phyloP scores from a whole-genome alignment of 2,888 invertebrate genomes.

The Argynnis bischoffii region DNA sequence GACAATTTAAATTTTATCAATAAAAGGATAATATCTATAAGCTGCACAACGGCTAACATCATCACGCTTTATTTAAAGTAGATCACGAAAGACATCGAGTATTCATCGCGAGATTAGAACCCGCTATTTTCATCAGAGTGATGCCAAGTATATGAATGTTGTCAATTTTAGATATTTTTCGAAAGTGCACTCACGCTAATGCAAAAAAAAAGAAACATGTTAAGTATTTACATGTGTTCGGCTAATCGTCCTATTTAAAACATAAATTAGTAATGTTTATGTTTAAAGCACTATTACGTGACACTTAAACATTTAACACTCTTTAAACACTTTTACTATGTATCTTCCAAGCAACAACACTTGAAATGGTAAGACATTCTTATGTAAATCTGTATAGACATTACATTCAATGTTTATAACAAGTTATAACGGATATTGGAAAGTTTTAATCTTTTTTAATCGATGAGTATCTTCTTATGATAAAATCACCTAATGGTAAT shows the following conservation, averaged over 20 bases:
- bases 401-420: slow-evolving; percentile 9
- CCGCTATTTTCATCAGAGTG: too few relatives aligned
- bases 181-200: slow-evolving; percentile 19
- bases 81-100: too few relatives aligned
- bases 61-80: too few relatives aligned
- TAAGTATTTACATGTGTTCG: slow-evolving; percentile 26
- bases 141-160: not conserved
- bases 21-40: too few relatives aligned
- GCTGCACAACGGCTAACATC: too few relatives aligned
- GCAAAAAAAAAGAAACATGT: slow-evolving; percentile 22
- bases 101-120: too few relatives aligned
- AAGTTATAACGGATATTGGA: slow-evolving; percentile 19
- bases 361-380: slow-evolving; percentile 19
- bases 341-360: slow-evolving; percentile 25
- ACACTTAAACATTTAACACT: slow-evolving; percentile 38
- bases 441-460: slow-evolving; percentile 18
- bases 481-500: not conserved
- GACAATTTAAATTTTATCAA: too few relatives aligned
- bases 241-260: slow-evolving; percentile 27
- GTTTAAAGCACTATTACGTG: slow-evolving; percentile 35
- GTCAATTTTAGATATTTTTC: slow-evolving; percentile 4
- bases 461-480: slow-evolving; percentile 15
- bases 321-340: slow-evolving; percentile 29
- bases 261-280: slow-evolving; percentile 34
- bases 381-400: slow-evolving; percentile 18